Conservation (phyloP, 2,113 vertebrate genomes). For the Rutilus rutilus region DNA sequence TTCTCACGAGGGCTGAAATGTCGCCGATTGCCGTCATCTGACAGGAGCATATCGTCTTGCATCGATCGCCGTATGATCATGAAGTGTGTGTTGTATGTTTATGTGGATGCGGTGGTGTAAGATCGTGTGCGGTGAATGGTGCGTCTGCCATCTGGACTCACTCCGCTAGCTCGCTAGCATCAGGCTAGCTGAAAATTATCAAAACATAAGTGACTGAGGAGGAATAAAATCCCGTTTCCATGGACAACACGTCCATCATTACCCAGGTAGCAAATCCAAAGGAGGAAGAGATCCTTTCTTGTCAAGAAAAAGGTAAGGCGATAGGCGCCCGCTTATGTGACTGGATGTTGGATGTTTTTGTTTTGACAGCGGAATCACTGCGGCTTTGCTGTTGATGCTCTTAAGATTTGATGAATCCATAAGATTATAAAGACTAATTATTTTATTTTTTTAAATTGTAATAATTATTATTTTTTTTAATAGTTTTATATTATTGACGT, state of each 20-base stretch:
- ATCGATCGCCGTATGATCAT: background rate
- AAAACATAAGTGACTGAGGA: slow-evolving; percentile 65
- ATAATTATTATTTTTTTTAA: background rate
- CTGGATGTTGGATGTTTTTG: slow-evolving; percentile 11
- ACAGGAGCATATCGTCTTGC: background rate
- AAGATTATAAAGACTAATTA: background rate
- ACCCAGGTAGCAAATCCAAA: slow-evolving; percentile 99
- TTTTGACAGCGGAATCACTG: slow-evolving; percentile 40
- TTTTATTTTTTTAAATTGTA: background rate
- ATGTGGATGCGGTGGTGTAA: slow-evolving; percentile 67
- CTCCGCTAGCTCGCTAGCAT: slow-evolving; percentile 69
- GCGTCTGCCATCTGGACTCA: slow-evolving; percentile 62
- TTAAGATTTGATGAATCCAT: background rate
- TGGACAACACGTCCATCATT: slow-evolving; percentile 99
- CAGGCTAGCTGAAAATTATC: slow-evolving; percentile 40
- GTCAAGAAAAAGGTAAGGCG: slow-evolving; percentile 92
- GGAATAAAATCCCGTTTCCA: slow-evolving; percentile 86
- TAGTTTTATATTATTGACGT: background rate
- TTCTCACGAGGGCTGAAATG: background rate
- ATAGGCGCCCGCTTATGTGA: background rate
- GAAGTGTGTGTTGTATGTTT: slow-evolving; percentile 38
- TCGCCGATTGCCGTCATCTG: background rate
- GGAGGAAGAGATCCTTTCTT: slow-evolving; percentile 92
- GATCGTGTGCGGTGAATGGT: slow-evolving; percentile 61
- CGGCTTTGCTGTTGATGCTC: slow-evolving; percentile 15